Evolutionary conservation across 2,113 vertebrate genomes (phyloP).

Genomic region (Psilopogon haemacephalus): DNA sequence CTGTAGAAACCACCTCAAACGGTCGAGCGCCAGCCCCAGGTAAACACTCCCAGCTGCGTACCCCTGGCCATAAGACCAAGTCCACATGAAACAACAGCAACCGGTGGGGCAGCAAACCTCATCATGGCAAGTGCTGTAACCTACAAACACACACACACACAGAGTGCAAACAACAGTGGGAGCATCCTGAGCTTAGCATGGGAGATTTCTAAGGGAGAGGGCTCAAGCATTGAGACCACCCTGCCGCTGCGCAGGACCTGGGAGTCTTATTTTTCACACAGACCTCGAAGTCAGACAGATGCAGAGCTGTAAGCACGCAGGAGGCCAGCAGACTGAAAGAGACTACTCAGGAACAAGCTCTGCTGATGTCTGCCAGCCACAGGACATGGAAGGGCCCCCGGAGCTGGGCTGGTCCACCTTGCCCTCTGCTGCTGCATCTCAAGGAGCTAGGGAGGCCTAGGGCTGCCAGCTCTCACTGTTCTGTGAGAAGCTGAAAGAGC

Average conservation of each 20-base stretch:
- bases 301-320: neutral
- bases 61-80: neutral
- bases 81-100: neutral
- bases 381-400: neutral
- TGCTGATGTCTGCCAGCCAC: neutral
- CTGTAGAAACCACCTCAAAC: neutral
- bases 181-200: fast-evolving
- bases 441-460: neutral
- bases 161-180: fast-evolving
- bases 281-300: fast-evolving
- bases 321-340: fast-evolving
- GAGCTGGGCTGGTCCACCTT: neutral
- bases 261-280: fast-evolving
- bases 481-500: neutral
- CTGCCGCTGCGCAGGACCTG: neutral
- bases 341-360: neutral
- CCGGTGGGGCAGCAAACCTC: neutral
- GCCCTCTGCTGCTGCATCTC: fast-evolving
- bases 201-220: neutral
- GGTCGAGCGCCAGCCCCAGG: neutral
- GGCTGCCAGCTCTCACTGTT: neutral
- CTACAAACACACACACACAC: neutral
- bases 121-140: fast-evolving
- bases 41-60: neutral
- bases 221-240: neutral